These are phyloP conservation scores for Agapornis roseicollis DNA, from an alignment of 2,113 vertebrate species.

Conservation along the genomic window DNA sequence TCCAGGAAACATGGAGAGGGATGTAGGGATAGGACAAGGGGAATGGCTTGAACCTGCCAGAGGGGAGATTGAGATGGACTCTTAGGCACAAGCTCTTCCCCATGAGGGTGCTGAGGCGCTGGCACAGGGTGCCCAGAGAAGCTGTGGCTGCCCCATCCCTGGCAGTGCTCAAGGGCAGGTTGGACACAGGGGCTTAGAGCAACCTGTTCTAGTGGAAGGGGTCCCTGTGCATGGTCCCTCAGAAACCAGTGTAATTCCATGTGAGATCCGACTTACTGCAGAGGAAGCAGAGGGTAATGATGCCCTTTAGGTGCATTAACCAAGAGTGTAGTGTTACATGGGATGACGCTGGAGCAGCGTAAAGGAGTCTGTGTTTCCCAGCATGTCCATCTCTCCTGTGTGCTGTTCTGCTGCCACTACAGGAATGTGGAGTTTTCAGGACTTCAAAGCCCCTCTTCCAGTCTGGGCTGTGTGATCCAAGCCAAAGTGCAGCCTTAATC, in stretches of 20 bases:
- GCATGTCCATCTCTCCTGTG: not conserved
- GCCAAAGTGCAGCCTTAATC: conserved; percentile 28
- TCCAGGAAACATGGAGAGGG: not conserved
- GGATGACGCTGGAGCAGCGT: not conserved
- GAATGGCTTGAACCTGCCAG: not conserved
- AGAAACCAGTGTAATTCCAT: not conserved
- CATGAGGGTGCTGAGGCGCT: no score
- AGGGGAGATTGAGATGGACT: not conserved
- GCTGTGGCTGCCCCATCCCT: not conserved
- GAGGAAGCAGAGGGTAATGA: not conserved
- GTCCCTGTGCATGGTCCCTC: not conserved
- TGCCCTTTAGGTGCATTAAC: not conserved
- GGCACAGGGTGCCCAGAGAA: no score
- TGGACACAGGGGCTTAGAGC: not conserved
- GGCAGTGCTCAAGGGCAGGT: not conserved
- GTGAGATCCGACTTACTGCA: not conserved
- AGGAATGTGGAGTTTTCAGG: not conserved
- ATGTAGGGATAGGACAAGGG: not conserved
- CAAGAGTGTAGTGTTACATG: fast-evolving
- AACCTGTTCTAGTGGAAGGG: fast-evolving
- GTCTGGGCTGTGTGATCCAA: not conserved
- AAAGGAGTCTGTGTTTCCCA: not conserved
- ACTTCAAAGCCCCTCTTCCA: conserved; percentile 40
- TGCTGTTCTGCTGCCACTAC: not conserved
- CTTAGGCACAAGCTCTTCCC: no score